Evolutionary conservation across 2,888 invertebrate genomes (phyloP).

Genomic region (Mimachlamys varia): DNA sequence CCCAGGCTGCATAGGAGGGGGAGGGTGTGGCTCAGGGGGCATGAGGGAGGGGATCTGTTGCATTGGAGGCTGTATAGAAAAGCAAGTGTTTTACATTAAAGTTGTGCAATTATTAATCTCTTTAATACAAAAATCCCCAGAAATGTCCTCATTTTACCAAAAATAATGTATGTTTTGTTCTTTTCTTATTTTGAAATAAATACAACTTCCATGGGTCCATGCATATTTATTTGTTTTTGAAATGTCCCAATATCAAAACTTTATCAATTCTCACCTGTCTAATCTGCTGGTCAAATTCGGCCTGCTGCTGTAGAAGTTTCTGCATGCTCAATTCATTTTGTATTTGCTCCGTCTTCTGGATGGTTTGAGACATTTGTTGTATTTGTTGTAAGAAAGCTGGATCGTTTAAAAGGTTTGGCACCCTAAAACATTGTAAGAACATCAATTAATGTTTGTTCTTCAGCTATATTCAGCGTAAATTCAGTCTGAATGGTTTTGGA

Average conservation of each 20-base stretch:
- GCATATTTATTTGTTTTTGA: too few species aligned
- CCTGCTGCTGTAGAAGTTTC: constrained; percentile 72
- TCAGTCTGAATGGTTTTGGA: too few species aligned
- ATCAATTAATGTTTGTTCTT: neutral
- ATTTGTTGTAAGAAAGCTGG: constrained; percentile 94
- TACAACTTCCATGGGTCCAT: too few species aligned
- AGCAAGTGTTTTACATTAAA: neutral
- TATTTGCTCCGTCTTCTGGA: constrained; percentile 77
- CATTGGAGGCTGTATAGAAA: constrained; percentile 36
- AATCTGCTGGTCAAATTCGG: constrained; percentile 75
- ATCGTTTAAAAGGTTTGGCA: constrained; percentile 87
- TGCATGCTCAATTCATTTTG: constrained; percentile 68
- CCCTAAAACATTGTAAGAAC: constrained; percentile 58
- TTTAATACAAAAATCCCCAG: too few species aligned
- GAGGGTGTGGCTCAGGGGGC: constrained; percentile 50
- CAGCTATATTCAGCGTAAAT: too few species aligned
- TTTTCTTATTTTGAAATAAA: too few species aligned
- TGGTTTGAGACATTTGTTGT: constrained; percentile 84
- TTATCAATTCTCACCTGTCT: constrained; percentile 54
- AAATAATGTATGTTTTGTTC: too few species aligned
- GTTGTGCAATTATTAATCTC: too few species aligned
- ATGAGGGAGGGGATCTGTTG: constrained; percentile 44
- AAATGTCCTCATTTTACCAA: too few species aligned
- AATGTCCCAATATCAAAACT: neutral
- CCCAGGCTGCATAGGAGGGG: constrained; percentile 37